Evolutionary conservation across 2,113 vertebrate genomes (phyloP), one percentile per base, ranked within the genome.

Genomic region (Ia io): DNA sequence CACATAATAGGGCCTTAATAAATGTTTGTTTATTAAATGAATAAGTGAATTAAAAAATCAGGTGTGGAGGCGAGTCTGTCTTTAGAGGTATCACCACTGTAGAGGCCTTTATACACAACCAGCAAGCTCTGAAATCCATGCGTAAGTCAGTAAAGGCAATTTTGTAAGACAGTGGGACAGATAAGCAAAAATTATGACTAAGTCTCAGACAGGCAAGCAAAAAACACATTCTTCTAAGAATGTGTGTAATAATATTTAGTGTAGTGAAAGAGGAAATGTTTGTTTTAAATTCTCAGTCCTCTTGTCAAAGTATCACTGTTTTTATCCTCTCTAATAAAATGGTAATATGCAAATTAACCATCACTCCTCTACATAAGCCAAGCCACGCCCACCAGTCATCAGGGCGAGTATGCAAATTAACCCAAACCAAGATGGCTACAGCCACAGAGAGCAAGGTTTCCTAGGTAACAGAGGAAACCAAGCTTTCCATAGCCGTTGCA

Each of bases 11-110:
- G 35, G 6, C 49, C 49, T 80, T 90, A 89, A 96, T 91, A 91
- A 94, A 76, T 95, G 70, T 86, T 69, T 76, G 25, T 53, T 91
- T 32, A 95, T 87, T 89, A 94, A 94, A 77, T 89, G 69, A 94
- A 49, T 84, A 53, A 67, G 16, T 79, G 61, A 91, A 70, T 76
- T 89, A 95, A 92, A 6, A 71, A 95, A 78, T 70, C 17, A 88
- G 0, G 2, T 18, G 14, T 63, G 49, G 91, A 56, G 6, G 25
- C 2, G 3, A 35, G 1, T 37, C 1, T 47, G 1, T 56, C 51
- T 93, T 76, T 83, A 71, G 88, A 94, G 49, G 3, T 88, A 32
- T 88, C 2, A 32, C 1, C 22, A 37, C 12, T 16, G 0, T 30
- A 9, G 67, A 69, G 9, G 14, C 5, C 32, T 40, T 88, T 86